Conservation (phyloP, 2,797 vertebrate genomes). For the Salarias fasciatus region DNA sequence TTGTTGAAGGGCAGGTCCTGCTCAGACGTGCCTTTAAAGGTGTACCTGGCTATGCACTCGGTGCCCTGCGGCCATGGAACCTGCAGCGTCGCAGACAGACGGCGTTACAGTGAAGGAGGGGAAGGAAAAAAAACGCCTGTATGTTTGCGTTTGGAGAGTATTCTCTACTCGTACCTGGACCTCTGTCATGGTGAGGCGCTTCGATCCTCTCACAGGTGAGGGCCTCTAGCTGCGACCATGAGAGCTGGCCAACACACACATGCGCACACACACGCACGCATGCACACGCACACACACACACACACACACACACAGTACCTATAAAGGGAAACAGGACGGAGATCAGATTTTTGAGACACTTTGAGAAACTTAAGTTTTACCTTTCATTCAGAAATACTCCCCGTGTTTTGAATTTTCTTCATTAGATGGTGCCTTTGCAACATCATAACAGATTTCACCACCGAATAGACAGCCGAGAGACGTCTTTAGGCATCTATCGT, state of each 20-base stretch:
- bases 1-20: conserved; percentile 96
- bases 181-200: conserved; percentile 75
- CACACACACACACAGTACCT: conserved; percentile 44
- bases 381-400: no score
- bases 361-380: no score
- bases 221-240: conserved; percentile 74
- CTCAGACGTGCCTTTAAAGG: conserved; percentile 92
- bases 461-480: no score
- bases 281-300: conserved; percentile 37
- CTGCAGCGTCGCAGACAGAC: conserved; percentile 52
- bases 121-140: conserved; percentile 3
- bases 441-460: no score
- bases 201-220: conserved; percentile 73
- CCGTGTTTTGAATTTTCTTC: no score
- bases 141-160: not conserved
- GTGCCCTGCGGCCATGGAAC: conserved; percentile 92
- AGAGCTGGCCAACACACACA: conserved; percentile 68
- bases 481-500: no score
- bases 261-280: no score
- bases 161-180: conserved; percentile 67
- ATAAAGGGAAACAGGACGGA: conserved; percentile 19
- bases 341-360: not conserved
- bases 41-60: conserved; percentile 97
- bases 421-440: no score
- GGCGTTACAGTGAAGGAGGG: not conserved